phyloP scores from a whole-genome alignment of 1,140 invertebrate species.

The Yoshiicerus persimilis region DNA sequence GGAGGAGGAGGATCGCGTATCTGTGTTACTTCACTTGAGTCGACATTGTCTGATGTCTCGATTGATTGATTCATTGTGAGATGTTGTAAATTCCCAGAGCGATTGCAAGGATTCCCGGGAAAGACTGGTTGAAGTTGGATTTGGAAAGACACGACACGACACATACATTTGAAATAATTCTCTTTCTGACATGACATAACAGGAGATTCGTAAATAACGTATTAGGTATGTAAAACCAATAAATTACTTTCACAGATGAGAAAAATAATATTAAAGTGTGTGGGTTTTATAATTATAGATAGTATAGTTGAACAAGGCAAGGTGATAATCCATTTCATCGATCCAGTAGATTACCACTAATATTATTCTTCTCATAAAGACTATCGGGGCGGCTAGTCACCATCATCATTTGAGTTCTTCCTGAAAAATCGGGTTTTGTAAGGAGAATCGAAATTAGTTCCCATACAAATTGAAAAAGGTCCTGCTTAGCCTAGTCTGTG shows the following conservation, averaged over 20 bases:
- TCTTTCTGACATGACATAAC: background rate
- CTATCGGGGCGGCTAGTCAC: background rate
- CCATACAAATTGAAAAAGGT: background rate
- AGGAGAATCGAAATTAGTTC: background rate
- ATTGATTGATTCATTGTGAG: background rate
- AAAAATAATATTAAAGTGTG: background rate
- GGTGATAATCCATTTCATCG: background rate
- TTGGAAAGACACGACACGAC: background rate
- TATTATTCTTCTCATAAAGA: background rate
- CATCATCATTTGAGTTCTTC: slow-evolving; percentile 9
- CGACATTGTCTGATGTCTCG: background rate
- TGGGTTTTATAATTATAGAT: background rate
- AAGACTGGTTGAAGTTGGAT: background rate
- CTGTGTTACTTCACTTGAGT: background rate
- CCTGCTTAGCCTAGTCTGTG: background rate
- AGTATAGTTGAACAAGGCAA: slow-evolving; percentile 5
- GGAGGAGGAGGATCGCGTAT: background rate
- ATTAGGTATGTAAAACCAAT: background rate
- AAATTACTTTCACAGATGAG: background rate
- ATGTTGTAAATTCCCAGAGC: background rate
- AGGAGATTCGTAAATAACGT: background rate
- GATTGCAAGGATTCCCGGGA: background rate
- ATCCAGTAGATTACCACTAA: background rate
- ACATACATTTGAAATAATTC: background rate
- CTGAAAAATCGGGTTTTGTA: background rate